Conservation (phyloP, 2,797 vertebrate species). For the Coranthus polyacanthus region DNA sequence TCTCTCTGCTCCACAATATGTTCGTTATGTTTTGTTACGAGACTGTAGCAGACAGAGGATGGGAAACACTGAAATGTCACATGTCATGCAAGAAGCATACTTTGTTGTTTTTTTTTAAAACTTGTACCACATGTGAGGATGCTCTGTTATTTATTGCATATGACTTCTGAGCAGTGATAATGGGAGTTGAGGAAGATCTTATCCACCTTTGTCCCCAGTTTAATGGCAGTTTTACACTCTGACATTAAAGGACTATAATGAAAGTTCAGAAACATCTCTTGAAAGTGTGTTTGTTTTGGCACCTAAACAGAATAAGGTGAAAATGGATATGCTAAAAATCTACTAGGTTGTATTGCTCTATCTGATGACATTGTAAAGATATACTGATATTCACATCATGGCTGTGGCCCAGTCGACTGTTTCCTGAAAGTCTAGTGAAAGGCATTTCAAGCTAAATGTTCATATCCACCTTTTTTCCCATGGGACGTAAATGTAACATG, state of each 20-base stretch:
- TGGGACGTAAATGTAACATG: conserved; percentile 32
- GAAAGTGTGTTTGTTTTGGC: not conserved
- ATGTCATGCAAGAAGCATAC: too few species aligned
- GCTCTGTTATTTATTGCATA: not conserved
- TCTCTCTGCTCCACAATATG: too few species aligned
- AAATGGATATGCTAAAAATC: too few species aligned
- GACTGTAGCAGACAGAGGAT: too few species aligned
- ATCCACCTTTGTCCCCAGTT: not conserved
- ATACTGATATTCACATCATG: not conserved
- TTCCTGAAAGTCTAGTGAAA: conserved; percentile 9
- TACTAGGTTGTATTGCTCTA: too few species aligned
- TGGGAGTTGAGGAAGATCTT: too few species aligned
- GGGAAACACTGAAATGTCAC: too few species aligned
- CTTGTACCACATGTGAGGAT: conserved; percentile 2
- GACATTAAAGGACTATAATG: not conserved
- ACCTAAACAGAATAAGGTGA: too few species aligned
- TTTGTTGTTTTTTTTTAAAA: too few species aligned
- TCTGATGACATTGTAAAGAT: not conserved
- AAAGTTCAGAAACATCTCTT: not conserved
- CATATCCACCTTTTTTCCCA: conserved; percentile 40
- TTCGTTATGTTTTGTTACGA: too few species aligned
- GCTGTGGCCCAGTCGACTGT: not conserved
- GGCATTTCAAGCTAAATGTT: conserved; percentile 41
- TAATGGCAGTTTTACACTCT: not conserved
- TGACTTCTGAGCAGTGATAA: too few species aligned